These are phyloP conservation scores for Cephus cinctus DNA, from an alignment of 1,140 invertebrate genomes.

Conservation along the genomic window DNA sequence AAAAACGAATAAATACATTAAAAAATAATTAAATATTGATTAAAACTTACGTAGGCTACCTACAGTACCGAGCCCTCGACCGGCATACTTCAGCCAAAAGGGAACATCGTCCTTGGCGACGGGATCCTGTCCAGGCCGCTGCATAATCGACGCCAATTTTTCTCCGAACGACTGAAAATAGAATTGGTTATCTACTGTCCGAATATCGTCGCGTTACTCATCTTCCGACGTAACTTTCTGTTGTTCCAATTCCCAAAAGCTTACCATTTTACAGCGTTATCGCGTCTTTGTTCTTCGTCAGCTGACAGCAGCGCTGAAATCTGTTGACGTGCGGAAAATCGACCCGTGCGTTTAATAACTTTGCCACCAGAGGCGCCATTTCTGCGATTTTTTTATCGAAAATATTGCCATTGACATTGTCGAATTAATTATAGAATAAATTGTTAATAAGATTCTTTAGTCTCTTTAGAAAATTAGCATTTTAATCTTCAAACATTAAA, in stretches of 20 bases:
- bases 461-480: no score
- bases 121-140: conserved; percentile 72
- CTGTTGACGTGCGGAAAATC: conserved; percentile 31
- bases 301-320: conserved; percentile 27
- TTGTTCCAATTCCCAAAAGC: conserved; percentile 2
- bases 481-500: no score
- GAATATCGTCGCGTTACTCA: not conserved
- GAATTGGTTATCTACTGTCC: not conserved
- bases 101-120: conserved; percentile 76
- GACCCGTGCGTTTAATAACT: conserved; percentile 17
- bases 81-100: conserved; percentile 87
- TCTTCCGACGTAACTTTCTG: not conserved
- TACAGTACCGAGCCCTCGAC: conserved; percentile 78
- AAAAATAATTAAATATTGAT: conserved; percentile 8
- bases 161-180: conserved; percentile 70
- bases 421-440: no score
- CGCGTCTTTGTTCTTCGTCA: conserved; percentile 20
- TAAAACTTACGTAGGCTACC: conserved; percentile 73
- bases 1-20: conserved; percentile 8
- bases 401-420: no score
- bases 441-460: no score
- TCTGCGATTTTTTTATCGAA: no score
- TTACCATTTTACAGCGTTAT: conserved; percentile 25
- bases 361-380: conserved; percentile 15
- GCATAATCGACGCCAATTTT: conserved; percentile 74